phyloP scores from a whole-genome alignment of 2,888 invertebrate genomes.

The Campoletis raptor region DNA sequence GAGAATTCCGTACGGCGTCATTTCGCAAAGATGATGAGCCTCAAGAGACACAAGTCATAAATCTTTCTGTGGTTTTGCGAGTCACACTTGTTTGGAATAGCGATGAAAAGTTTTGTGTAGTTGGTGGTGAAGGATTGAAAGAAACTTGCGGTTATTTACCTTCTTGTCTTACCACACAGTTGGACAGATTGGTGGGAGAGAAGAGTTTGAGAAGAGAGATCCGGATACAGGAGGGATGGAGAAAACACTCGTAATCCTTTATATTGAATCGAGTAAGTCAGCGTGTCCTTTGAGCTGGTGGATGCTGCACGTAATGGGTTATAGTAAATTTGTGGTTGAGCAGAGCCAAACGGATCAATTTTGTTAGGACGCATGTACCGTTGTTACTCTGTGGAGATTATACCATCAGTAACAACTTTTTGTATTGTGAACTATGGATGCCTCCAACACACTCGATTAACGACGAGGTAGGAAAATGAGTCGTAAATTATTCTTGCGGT shows the following conservation, averaged over 20 bases:
- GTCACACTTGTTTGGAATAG: slow-evolving; percentile 78
- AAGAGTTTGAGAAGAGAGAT: background rate
- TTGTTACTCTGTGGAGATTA: slow-evolving; percentile 11
- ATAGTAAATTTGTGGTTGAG: slow-evolving; percentile 34
- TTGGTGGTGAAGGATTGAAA: slow-evolving; percentile 29
- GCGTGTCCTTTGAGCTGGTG: slow-evolving; percentile 68
- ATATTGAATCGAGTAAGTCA: slow-evolving; percentile 58
- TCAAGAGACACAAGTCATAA: slow-evolving; percentile 69
- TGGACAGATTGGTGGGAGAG: slow-evolving; percentile 43
- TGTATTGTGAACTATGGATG: background rate
- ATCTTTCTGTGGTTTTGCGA: slow-evolving; percentile 77
- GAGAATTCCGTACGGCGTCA: background rate
- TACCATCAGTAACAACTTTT: slow-evolving; percentile 27
- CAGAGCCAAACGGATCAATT: slow-evolving; percentile 28
- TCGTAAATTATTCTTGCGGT: slow-evolving; percentile 67
- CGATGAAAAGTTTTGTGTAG: slow-evolving; percentile 72
- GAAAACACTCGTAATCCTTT: slow-evolving; percentile 62
- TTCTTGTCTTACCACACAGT: slow-evolving; percentile 15
- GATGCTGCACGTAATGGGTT: slow-evolving; percentile 54
- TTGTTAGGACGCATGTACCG: background rate
- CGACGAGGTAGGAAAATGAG: slow-evolving; percentile 21
- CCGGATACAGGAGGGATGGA: background rate
- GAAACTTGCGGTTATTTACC: slow-evolving; percentile 5
- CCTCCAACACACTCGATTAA: slow-evolving; percentile 19
- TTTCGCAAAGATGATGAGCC: slow-evolving; percentile 7